phyloP scores from a whole-genome alignment of 2,113 vertebrate species.

The Calonectris borealis region DNA sequence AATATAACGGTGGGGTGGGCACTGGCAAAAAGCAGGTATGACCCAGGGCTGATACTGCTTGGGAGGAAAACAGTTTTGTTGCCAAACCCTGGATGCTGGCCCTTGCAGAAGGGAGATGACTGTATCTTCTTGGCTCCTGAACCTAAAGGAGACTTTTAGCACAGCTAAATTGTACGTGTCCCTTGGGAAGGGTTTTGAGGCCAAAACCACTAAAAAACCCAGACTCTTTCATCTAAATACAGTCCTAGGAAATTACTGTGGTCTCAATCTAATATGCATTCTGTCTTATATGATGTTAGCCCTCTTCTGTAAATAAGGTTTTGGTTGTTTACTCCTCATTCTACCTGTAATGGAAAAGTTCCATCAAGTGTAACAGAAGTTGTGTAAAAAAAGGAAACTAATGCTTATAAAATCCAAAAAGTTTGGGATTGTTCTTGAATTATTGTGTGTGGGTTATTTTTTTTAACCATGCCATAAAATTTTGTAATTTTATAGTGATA shows the following conservation, averaged over 20 bases:
- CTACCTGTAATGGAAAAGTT: not conserved
- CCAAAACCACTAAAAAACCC: constrained; percentile 12
- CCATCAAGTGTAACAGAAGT: not conserved
- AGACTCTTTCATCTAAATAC: constrained; percentile 10
- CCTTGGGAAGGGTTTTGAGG: constrained; percentile 2
- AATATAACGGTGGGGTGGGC: not conserved
- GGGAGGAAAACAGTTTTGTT: not conserved
- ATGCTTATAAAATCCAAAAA: not conserved
- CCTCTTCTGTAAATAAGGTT: not conserved
- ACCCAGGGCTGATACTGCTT: not conserved
- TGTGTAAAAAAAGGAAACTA: not conserved
- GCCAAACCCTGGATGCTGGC: constrained; percentile 2
- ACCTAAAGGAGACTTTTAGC: not conserved
- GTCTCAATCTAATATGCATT: not conserved
- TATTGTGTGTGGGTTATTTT: not conserved
- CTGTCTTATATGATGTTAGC: not conserved
- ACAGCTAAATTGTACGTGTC: not conserved
- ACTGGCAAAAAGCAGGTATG: not conserved
- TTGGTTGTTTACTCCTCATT: not conserved
- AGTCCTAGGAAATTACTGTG: not conserved
- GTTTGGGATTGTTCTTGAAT: not conserved
- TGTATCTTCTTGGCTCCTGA: not conserved
- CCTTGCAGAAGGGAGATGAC: not conserved
- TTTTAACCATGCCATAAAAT: not conserved
- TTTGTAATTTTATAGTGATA: not conserved